Base-by-base conservation (phyloP, 1,140 invertebrate species). In the Papilio dardanus region DNA sequence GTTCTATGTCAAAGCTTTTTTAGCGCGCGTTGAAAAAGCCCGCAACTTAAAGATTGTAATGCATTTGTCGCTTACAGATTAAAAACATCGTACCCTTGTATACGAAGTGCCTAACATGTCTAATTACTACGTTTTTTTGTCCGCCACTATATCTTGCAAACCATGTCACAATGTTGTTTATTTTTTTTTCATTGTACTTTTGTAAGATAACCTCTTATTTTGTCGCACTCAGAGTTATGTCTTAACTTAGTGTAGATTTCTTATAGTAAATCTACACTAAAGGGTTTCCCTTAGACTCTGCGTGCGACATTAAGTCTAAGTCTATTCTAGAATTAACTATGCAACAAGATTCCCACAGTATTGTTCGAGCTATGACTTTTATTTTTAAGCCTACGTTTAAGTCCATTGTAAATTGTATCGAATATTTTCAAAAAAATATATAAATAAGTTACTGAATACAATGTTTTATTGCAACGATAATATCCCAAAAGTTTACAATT, bases 361-460 rank as follows among this genome's bases (percentile, higher is more conserved):
- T 37, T 37, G 33, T 67, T 67, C 30, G 31, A 19, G 31, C 28
- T 33, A 33, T 66, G 21, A 30, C 6, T 12, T 24, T 66, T 66
- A 28, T 66, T 67, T 67, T 35, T 67, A 67, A 67, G 14, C 65
- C 65, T 67, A 67, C 10, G 19, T 12, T 67, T 67, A 67, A 67
- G 65, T 67, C 65, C 65, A 67, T 37, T 33, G 14, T 67, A 19
- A 33, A 67, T 19, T 67, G 65, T 67, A 67, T 67, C 65, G 31
- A 37, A 33, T 67, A 67, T 67, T 67, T 67, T 67, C 33, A 67
- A 67, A 67, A 67, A 67, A 67, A 67, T 67, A 67, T 67, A 67
- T 10, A n/a, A 67, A 28, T 67, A 67, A 67, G 65, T 67, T 67
- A 67, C 65, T 67, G 65, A 67, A 67, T 37, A 2, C 21, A 21